These are phyloP conservation scores for Tricholauxania praeusta DNA, from an alignment of 2,888 invertebrate genomes.

Conservation along the genomic window DNA sequence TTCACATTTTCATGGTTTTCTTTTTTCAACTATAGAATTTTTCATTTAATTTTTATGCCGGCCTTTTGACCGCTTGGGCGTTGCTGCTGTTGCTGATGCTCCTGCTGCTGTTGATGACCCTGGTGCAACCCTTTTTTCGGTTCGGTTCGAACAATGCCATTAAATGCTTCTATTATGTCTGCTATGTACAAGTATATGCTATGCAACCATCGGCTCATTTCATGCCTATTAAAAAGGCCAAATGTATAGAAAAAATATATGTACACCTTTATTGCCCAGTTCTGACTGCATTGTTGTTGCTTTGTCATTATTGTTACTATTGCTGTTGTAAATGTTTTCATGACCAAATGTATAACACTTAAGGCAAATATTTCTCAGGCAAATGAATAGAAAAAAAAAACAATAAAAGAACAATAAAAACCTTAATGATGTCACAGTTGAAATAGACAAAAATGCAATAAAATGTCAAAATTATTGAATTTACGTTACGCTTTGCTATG, in stretches of 20 bases:
- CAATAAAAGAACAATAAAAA: slow-evolving; percentile 46
- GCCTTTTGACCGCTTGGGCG: background rate
- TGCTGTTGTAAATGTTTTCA: slow-evolving; percentile 13
- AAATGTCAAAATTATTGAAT: slow-evolving; percentile 53
- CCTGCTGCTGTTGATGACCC: slow-evolving; percentile 12
- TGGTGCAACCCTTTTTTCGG: slow-evolving; percentile 22
- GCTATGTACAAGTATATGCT: background rate
- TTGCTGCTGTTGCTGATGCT: background rate
- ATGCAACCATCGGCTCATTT: slow-evolving; percentile 43
- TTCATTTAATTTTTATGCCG: background rate
- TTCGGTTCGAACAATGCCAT: slow-evolving; percentile 2
- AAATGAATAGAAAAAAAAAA: slow-evolving; percentile 41
- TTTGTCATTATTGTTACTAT: background rate
- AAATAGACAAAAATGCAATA: slow-evolving; percentile 51
- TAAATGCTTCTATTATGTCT: slow-evolving; percentile 30
- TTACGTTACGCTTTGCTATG: slow-evolving; percentile 42
- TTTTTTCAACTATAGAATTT: background rate
- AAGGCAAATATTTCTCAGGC: slow-evolving; percentile 10
- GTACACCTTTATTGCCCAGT: slow-evolving; percentile 13
- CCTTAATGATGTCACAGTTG: slow-evolving; percentile 52
- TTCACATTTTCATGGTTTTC: slow-evolving; percentile 20
- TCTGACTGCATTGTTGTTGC: slow-evolving; percentile 10
- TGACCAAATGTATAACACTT: slow-evolving; percentile 40
- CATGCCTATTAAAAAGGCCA: slow-evolving; percentile 47
- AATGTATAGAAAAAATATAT: too few relatives aligned